Evolutionary conservation across 2,888 invertebrate genomes (phyloP).

Genomic region (Drosophila eohydei): DNA sequence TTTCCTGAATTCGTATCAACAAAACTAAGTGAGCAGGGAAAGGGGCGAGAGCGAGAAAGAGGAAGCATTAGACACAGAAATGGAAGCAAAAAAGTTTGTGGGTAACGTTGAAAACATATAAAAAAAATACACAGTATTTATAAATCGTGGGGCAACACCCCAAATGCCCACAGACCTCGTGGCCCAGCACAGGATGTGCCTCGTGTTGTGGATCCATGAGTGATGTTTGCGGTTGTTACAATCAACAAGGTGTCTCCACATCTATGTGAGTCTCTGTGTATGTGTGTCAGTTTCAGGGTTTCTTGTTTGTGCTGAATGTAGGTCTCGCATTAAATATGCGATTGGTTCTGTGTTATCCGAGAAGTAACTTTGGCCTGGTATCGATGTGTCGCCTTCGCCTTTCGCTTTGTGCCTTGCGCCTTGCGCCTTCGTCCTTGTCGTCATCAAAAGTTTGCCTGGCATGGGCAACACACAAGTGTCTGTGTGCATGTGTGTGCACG

Average conservation of each 20-base stretch:
- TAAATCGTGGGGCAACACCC: slow-evolving; percentile 15
- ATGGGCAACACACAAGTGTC: slow-evolving; percentile 28
- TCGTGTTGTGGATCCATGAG: slow-evolving; percentile 15
- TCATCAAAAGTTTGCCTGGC: slow-evolving; percentile 40
- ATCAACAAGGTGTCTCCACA: slow-evolving; percentile 43
- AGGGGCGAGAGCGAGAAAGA: not conserved
- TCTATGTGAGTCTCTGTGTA: slow-evolving; percentile 17
- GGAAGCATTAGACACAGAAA: not conserved
- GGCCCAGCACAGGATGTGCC: not conserved
- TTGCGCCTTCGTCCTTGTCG: not conserved
- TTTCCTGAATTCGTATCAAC: slow-evolving; percentile 43
- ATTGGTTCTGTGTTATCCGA: slow-evolving; percentile 63
- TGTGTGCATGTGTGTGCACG: slow-evolving; percentile 25
- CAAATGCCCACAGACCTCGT: slow-evolving; percentile 6
- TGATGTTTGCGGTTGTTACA: slow-evolving; percentile 40
- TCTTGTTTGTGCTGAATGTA: slow-evolving; percentile 16
- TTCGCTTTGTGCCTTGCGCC: not conserved
- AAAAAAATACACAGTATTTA: slow-evolving; percentile 13
- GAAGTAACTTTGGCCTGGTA: slow-evolving; percentile 57
- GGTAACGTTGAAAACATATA: not conserved
- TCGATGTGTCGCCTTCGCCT: slow-evolving; percentile 21
- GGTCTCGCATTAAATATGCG: slow-evolving; percentile 55
- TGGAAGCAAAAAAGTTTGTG: not conserved
- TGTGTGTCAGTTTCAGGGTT: slow-evolving; percentile 6
- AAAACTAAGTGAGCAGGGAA: slow-evolving; percentile 14